phyloP scores from a whole-genome alignment of 2,888 invertebrate genomes.

The Tigriopus californicus region DNA sequence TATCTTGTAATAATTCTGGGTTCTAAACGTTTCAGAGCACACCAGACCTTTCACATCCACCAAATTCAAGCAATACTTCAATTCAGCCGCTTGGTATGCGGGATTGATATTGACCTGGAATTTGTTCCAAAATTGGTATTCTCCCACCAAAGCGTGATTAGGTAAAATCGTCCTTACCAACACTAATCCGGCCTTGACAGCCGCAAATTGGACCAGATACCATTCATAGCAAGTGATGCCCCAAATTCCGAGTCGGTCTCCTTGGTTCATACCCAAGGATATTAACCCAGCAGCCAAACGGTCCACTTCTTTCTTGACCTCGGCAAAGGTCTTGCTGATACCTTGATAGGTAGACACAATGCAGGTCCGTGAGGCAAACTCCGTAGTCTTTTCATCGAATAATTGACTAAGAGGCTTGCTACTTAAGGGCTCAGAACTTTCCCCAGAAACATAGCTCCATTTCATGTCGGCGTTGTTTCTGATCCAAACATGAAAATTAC shows the following conservation, averaged over 20 bases:
- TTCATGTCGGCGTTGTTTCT: background rate
- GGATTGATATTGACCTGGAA: slow-evolving; percentile 50
- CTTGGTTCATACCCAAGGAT: slow-evolving; percentile 44
- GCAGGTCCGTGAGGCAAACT: slow-evolving; percentile 38
- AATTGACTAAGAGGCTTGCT: slow-evolving; percentile 37
- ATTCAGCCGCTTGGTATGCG: slow-evolving; percentile 45
- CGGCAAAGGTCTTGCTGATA: slow-evolving; percentile 33
- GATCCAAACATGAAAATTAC: no score
- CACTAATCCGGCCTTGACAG: slow-evolving; percentile 48
- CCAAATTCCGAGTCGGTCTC: slow-evolving; percentile 60
- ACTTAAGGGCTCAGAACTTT: background rate
- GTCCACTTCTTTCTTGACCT: slow-evolving; percentile 41
- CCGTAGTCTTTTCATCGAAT: slow-evolving; percentile 33
- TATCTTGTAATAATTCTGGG: slow-evolving; percentile 45
- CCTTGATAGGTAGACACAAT: slow-evolving; percentile 38
- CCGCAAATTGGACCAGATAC: slow-evolving; percentile 48
- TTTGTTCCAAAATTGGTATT: background rate
- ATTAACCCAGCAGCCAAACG: slow-evolving; percentile 48
- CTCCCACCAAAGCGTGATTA: slow-evolving; percentile 20
- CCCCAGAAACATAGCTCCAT: slow-evolving; percentile 8
- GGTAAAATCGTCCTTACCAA: slow-evolving; percentile 31
- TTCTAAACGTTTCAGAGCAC: slow-evolving; percentile 40
- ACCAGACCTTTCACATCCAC: slow-evolving; percentile 47
- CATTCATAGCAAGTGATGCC: slow-evolving; percentile 57
- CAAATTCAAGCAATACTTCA: slow-evolving; percentile 50